These are phyloP conservation scores for Solen grandis DNA, from an alignment of 1,140 invertebrate genomes.

Conservation along the genomic window DNA sequence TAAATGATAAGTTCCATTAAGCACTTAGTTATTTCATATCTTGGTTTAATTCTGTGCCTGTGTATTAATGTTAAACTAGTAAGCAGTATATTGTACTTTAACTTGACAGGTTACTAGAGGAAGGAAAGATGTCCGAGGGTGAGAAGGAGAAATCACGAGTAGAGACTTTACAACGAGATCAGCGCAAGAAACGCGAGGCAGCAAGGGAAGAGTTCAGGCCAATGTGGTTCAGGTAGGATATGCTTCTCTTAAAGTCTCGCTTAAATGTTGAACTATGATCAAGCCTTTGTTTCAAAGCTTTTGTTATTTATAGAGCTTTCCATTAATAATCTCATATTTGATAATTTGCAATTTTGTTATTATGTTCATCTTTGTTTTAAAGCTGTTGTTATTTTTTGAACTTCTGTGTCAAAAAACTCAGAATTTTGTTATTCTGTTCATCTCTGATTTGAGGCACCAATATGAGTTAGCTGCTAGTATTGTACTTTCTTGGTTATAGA, in stretches of 20 bases:
- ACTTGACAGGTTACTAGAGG: conserved; percentile 84
- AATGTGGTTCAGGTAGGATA: conserved; percentile 85
- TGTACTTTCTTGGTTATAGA: too few species aligned
- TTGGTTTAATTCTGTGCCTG: too few species aligned
- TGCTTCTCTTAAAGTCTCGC: background rate
- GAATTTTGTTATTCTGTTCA: too few species aligned
- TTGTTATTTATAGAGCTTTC: background rate
- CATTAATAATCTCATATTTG: background rate
- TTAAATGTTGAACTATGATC: conserved; percentile 15
- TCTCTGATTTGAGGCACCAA: too few species aligned
- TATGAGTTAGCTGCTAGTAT: too few species aligned
- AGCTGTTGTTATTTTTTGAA: too few species aligned
- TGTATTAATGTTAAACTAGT: too few species aligned
- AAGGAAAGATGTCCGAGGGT: conserved; percentile 87
- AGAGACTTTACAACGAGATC: conserved; percentile 87
- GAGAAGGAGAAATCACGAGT: conserved; percentile 87
- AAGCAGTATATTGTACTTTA: too few species aligned
- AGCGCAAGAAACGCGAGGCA: conserved; percentile 85
- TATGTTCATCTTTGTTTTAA: too few species aligned
- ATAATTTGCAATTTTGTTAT: background rate
- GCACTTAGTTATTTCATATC: too few species aligned
- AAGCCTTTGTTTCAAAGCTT: background rate
- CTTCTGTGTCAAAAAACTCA: too few species aligned
- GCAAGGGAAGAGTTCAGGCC: conserved; percentile 82
- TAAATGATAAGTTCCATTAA: too few species aligned